Conservation (phyloP, 1,140 invertebrate genomes). For the Drosophila sucinea region DNA sequence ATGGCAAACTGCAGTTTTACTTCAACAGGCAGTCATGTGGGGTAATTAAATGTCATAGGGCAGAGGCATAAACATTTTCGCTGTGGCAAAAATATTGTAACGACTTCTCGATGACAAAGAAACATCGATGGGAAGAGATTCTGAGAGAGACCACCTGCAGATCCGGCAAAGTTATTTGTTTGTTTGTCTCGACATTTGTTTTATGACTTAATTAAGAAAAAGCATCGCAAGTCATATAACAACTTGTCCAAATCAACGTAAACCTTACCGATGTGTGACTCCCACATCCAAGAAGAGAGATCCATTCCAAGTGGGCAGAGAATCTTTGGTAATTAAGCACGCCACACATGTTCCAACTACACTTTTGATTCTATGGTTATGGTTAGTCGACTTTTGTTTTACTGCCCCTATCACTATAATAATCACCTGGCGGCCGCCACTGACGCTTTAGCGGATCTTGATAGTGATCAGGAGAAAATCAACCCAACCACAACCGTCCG, state of each 20-base stretch:
- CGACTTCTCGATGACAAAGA: slow-evolving; percentile 70
- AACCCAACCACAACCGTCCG: slow-evolving; percentile 15
- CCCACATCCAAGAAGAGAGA: background rate
- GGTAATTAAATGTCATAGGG: slow-evolving; percentile 77
- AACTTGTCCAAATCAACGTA: slow-evolving; percentile 64
- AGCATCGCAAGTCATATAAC: slow-evolving; percentile 16
- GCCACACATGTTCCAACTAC: slow-evolving; percentile 71
- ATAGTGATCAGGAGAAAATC: slow-evolving; percentile 54
- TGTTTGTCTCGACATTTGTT: slow-evolving; percentile 57
- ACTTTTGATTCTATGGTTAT: slow-evolving; percentile 23
- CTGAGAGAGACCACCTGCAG: background rate
- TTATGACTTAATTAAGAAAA: slow-evolving; percentile 74
- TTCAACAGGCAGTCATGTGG: slow-evolving; percentile 67
- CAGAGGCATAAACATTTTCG: slow-evolving; percentile 67
- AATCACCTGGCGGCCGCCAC: slow-evolving; percentile 55
- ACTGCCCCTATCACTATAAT: slow-evolving; percentile 69
- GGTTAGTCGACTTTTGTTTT: slow-evolving; percentile 53
- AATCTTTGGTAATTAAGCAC: slow-evolving; percentile 63
- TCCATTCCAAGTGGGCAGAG: background rate
- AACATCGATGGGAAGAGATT: background rate
- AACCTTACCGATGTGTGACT: slow-evolving; percentile 55
- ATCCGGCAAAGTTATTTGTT: slow-evolving; percentile 49
- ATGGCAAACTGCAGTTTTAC: slow-evolving; percentile 58
- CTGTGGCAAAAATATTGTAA: slow-evolving; percentile 58
- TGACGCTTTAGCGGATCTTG: slow-evolving; percentile 53